A percentile compares a stretch with the other conserved stretches of the same genome.
Evolutionary conservation across 2,888 invertebrate genomes (phyloP).

Genomic region (Rhagonycha lutea): DNA sequence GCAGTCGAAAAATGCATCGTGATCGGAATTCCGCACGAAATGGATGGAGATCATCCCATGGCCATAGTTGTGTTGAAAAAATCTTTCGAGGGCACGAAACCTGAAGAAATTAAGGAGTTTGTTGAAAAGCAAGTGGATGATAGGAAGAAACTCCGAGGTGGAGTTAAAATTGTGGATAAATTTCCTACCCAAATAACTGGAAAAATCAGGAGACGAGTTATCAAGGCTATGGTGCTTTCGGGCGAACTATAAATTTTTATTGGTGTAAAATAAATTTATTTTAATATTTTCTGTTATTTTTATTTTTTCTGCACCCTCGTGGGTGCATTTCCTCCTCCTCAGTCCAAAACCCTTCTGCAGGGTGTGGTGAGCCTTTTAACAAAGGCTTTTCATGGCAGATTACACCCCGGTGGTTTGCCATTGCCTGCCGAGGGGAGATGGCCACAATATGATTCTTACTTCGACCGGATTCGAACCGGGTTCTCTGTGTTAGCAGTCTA

Average conservation of each 20-base stretch:
- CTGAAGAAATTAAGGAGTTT: not conserved
- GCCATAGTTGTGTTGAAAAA: constrained; percentile 40
- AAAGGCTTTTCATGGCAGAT: too few relatives aligned
- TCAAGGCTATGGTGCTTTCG: not conserved
- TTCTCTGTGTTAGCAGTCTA: too few relatives aligned
- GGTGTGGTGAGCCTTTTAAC: too few relatives aligned
- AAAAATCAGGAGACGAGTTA: not conserved
- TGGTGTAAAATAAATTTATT: not conserved
- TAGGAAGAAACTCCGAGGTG: not conserved
- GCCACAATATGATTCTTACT: too few relatives aligned
- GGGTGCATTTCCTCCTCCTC: too few relatives aligned
- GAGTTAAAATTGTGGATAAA: not conserved
- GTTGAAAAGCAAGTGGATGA: not conserved
- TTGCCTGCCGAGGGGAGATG: too few relatives aligned
- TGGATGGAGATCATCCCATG: constrained; percentile 47
- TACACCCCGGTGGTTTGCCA: too few relatives aligned
- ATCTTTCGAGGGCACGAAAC: not conserved
- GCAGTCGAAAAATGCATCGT: constrained; percentile 42
- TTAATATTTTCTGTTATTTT: too few relatives aligned
- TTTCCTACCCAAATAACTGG: not conserved
- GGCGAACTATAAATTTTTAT: not conserved
- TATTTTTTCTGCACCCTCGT: too few relatives aligned
- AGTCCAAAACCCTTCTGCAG: too few relatives aligned
- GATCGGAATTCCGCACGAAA: constrained; percentile 46
- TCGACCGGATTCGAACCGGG: too few relatives aligned